Percentiles rank a stretch among this genome's conserved stretches.
Evolutionary conservation across 2,888 invertebrate genomes (phyloP).

Genomic region (Beris chalybata): DNA sequence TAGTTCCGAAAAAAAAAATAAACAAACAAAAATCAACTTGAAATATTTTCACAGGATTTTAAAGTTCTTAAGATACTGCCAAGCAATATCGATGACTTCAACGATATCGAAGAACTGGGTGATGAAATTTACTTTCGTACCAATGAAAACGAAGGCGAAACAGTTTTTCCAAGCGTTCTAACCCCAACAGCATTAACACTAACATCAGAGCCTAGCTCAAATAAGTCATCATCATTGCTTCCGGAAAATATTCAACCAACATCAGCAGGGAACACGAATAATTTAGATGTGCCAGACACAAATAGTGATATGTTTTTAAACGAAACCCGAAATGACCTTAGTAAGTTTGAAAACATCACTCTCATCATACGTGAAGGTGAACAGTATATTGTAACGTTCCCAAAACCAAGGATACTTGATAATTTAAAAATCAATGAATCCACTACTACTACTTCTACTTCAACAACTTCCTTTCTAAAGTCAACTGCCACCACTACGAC

Average conservation of each 20-base stretch:
- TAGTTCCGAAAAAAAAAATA: no score
- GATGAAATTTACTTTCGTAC: conserved; percentile 45
- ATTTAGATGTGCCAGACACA: neutral
- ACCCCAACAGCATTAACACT: conserved; percentile 9
- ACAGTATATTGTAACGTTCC: conserved; percentile 39
- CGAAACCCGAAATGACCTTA: conserved; percentile 16
- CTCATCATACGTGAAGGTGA: conserved; percentile 44
- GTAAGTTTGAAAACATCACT: conserved; percentile 41
- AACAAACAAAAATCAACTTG: neutral
- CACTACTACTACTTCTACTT: conserved; percentile 24
- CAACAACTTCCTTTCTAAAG: neutral
- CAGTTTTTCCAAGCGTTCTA: conserved; percentile 14
- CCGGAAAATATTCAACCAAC: neutral
- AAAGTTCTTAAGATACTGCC: conserved; percentile 45
- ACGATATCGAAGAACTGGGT: conserved; percentile 43
- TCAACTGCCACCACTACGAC: conserved; percentile 14
- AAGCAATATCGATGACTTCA: conserved; percentile 43
- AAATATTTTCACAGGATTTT: conserved; percentile 42
- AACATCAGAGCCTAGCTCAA: neutral
- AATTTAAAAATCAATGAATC: conserved; percentile 30
- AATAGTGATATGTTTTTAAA: conserved; percentile 3
- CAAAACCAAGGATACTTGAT: conserved; percentile 35
- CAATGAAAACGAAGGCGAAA: conserved; percentile 31
- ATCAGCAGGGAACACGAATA: neutral
- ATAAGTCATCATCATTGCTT: conserved; percentile 9